Evolutionary conservation across 1,140 invertebrate species (phyloP), one percentile per base, ranked within the genome.

Genomic region (Orussus abietinus): DNA sequence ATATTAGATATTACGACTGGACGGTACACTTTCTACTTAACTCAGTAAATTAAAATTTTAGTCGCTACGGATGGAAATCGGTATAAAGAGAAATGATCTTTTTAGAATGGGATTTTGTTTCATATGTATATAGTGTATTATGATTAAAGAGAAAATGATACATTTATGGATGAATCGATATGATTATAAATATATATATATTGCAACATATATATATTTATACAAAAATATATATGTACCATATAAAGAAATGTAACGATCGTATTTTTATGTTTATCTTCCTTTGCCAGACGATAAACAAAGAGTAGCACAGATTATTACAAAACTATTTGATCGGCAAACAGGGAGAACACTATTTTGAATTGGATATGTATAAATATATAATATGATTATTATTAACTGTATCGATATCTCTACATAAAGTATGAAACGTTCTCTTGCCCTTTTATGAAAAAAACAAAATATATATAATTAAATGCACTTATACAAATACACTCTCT

Each of bases 111-210:
- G n/a, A n/a, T 25, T 25, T 25, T n/a, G n/a, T n/a, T n/a, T n/a
- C n/a, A n/a, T n/a, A n/a, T 69, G 66, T 69, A 69, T 26, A 69
- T 69, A 66, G 47, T 67, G 63, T 69, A 69, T 56, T 53, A 69
- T 66, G 58, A 54, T 66, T 57, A 57, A 58, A 50, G 44, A 58
- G n/a, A n/a, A n/a, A n/a, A n/a, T n/a, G n/a, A n/a, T n/a, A n/a
- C n/a, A 56, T 47, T 51, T 56, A 50, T 59, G 54, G 54, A 55
- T 53, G 37, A 47, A 55, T 40, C 33, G 45, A 46, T 49, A 50
- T n/a, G n/a, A n/a, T n/a, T n/a, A 51, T 44, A 33, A 36, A 44
- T 49, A 47, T 38, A 44, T 49, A 42, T 21, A 34, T 39, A 31
- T 43, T 41, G 34, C 42, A 19, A 47, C 36, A 30, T 30, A 17